Conservation (phyloP, 2,888 invertebrate genomes). For the Xestia sexstrigata region DNA sequence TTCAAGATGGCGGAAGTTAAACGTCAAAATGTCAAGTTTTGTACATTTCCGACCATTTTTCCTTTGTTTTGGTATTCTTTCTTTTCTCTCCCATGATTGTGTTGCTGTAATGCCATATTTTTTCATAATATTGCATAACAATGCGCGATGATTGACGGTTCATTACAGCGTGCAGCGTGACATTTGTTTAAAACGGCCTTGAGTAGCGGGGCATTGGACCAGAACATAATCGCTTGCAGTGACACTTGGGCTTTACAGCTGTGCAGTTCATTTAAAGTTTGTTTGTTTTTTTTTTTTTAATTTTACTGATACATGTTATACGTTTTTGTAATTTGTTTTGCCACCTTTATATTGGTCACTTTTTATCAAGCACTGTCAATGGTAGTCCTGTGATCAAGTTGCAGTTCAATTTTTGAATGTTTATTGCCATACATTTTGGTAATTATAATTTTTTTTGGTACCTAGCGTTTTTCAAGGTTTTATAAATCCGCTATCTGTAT, state of each 20-base stretch:
- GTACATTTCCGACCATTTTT: background rate
- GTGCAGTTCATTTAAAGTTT: background rate
- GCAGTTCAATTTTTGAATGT: background rate
- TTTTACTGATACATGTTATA: background rate
- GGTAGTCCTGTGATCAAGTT: background rate
- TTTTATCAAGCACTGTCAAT: background rate
- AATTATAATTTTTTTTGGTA: background rate
- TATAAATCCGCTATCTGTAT: background rate
- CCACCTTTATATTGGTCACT: background rate
- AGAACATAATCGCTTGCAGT: slow-evolving; percentile 22
- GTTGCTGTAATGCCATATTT: background rate
- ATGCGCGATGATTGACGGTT: slow-evolving; percentile 6
- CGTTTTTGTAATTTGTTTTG: background rate
- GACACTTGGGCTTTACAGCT: slow-evolving; percentile 1
- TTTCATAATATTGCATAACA: slow-evolving; percentile 6
- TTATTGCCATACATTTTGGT: background rate
- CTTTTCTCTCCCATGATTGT: background rate
- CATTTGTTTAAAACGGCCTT: slow-evolving; percentile 28
- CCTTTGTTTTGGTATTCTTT: background rate
- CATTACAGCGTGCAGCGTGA: slow-evolving; percentile 10
- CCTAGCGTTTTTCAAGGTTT: background rate
- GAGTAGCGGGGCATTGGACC: slow-evolving; percentile 31
- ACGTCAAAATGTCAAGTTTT: slow-evolving; percentile 11
- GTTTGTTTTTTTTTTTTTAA: background rate
- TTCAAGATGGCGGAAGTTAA: slow-evolving; percentile 12